Evolutionary conservation across 2,888 invertebrate species (phyloP), one percentile per base, ranked within the genome.

Genomic region (Acholoe squamosa): DNA sequence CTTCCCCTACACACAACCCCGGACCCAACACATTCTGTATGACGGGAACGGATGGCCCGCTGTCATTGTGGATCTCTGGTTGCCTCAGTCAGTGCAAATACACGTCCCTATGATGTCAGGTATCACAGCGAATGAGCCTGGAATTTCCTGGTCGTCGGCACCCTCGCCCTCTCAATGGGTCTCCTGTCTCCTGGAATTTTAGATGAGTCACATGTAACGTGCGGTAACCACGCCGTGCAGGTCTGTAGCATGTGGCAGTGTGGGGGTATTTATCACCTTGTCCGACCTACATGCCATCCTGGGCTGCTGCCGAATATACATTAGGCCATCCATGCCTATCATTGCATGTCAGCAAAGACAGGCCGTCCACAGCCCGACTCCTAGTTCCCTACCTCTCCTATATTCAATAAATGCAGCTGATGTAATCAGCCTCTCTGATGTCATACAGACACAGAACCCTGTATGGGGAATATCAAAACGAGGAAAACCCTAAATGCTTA

Each of bases 261-360:
- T 19, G 61, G 25, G 84, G 84, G 84, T 34, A 84, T 51, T 51
- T 84, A 25, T 84, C 84, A 84, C n/a, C 67, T n/a, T 16, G 25
- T 14, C 84, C 33, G n/a, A 16, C 25, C 84, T n/a, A 84, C 84
- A 84, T 34, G 43, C 43, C 43, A 33, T 84, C 22, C 84, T 84
- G 84, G 84, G 43, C 22, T 22, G 25, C 33, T 31, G 84, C 84
- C 43, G 84, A 84, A 33, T 84, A 28, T 19, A 22, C 51, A 84
- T 84, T 16, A 84, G 84, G 84, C 43, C 84, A 84, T 43, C 43
- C n/a, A 1, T 31, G 84, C 43, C 84, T 33, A 84, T n/a, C 43
- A 3, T n/a, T 71, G 71, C 71, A 71, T 71, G 71, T 25, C 84
- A 84, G 34, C 22, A 61, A 61, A 61, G 61, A 84, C 84, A 84